Evolutionary conservation across 2,797 vertebrate species (phyloP).

Genomic region (Chelmon rostratus): DNA sequence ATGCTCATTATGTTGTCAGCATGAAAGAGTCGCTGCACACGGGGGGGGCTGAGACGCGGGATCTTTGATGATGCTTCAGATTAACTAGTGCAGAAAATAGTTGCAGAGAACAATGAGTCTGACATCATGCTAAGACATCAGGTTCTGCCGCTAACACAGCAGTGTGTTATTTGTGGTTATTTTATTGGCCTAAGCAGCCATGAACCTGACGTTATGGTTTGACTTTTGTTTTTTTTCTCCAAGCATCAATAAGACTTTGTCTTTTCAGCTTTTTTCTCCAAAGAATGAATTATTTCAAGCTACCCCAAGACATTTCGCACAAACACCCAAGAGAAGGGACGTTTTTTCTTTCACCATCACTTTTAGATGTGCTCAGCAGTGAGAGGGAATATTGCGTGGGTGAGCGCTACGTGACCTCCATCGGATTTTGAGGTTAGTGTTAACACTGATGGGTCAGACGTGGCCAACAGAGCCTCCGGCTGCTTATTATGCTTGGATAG

Average conservation of each 20-base stretch:
- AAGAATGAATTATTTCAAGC: conserved; percentile 4
- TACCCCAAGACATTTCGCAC: conserved; percentile 9
- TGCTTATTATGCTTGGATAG: conserved; percentile 42
- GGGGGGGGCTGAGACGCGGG: conserved; percentile 2
- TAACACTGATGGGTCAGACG: conserved; percentile 34
- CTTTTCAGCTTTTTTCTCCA: not conserved
- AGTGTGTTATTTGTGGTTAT: not conserved
- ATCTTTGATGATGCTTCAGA: conserved; percentile 49
- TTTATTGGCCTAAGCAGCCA: not conserved
- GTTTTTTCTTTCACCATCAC: not conserved
- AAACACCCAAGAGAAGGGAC: conserved; percentile 15
- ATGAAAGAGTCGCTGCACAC: conserved; percentile 34
- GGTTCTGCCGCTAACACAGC: not conserved
- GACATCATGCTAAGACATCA: conserved; percentile 28
- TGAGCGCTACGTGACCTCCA: conserved; percentile 23
- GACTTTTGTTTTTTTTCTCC: not conserved
- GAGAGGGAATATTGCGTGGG: conserved; percentile 9
- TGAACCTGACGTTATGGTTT: not conserved
- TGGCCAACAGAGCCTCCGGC: conserved; percentile 16
- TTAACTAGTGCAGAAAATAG: conserved; percentile 58
- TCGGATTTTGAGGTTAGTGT: conserved; percentile 30
- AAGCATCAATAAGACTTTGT: not conserved
- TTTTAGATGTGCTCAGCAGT: conserved; percentile 32
- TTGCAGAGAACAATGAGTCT: conserved; percentile 31
- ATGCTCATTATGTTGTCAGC: conserved; percentile 67